Base-by-base conservation (phyloP, 2,888 invertebrate species). In the Machimus atricapillus region DNA sequence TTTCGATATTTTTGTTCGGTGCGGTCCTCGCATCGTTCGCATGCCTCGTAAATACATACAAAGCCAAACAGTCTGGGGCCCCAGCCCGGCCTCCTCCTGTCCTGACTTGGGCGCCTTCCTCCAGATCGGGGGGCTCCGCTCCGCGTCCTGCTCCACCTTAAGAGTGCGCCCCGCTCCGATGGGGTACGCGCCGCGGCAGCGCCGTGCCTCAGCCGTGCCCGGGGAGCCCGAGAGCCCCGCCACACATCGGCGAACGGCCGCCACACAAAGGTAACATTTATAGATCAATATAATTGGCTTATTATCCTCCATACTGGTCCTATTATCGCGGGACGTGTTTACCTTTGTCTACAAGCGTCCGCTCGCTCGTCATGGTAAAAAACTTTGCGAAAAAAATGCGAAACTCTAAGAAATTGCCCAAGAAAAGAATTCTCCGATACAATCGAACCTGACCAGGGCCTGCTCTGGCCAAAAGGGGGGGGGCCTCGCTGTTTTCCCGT, bases 251-350 rank as follows among this genome's bases (percentile, higher is more conserved):
- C 79, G 37, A 40, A 14, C 43, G 43, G 14, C 14, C 19, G 46
- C 74, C 58, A 85, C 27, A 85, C 85, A 85, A 85, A 85, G 85
- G 85, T 74, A 74, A 27, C 74, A n/a, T 85, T 74, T 46, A 46
- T 66, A 85, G 85, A 85, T 85, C 85, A 85, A 85, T 85, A 85
- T 46, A 74, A 85, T 85, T 85, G 73, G 46, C 85, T 40, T 85
- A 74, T 85, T 46, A 85, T 74, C 74, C 74, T 43, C 66, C 66
- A 27, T 66, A 27, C 66, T 66, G 66, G 66, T 66, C 19, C 74
- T 14, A 31, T 43, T 37, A 37, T 66, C 37, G 76, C 76, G 76
- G 76, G 76, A 66, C 66, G 27, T 82, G 82, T 66, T 82, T 66
- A 82, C 56, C 58, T 82, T 82, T 66, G 19, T 66, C 58, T 58